These are phyloP conservation scores for Merodon equestris DNA, from an alignment of 2,888 invertebrate genomes.

Conservation along the genomic window DNA sequence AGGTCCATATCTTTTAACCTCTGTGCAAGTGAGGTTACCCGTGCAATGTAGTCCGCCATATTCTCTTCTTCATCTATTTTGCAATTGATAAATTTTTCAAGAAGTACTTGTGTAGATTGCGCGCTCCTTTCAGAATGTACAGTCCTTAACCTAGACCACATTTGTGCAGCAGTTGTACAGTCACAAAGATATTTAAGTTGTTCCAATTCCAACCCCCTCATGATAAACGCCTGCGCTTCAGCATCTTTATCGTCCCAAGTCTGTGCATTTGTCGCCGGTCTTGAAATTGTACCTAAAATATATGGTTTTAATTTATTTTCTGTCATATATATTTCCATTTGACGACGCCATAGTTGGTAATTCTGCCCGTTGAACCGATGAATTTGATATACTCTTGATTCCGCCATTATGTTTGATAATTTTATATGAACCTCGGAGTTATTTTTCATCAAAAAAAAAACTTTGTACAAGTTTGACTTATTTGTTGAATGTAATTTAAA, in stretches of 20 bases:
- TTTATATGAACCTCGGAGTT: too few species aligned
- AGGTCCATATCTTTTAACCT: too few species aligned
- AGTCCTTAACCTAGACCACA: slow-evolving; percentile 55
- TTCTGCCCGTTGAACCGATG: slow-evolving; percentile 29
- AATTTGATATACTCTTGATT: slow-evolving; percentile 21
- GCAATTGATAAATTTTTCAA: slow-evolving; percentile 65
- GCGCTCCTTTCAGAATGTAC: slow-evolving; percentile 63
- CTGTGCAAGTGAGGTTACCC: slow-evolving; percentile 51
- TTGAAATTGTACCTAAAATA: slow-evolving; percentile 18
- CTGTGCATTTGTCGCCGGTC: slow-evolving; percentile 17
- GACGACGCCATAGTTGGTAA: slow-evolving; percentile 24
- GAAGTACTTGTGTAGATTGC: slow-evolving; percentile 51
- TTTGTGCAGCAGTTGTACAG: too few species aligned
- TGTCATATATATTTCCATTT: slow-evolving; percentile 39
- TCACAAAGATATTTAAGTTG: too few species aligned
- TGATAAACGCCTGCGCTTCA: slow-evolving; percentile 48
- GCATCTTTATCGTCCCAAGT: too few species aligned
- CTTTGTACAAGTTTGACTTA: neutral
- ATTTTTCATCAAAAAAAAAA: neutral
- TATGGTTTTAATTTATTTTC: slow-evolving; percentile 49
- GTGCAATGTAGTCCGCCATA: too few species aligned
- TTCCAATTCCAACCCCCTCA: slow-evolving; percentile 51
- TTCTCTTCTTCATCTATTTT: too few species aligned
- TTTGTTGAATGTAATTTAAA: neutral
- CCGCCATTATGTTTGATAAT: too few species aligned